Conservation (phyloP, 2,113 vertebrate species). For the Hymenochirus boettgeri region DNA sequence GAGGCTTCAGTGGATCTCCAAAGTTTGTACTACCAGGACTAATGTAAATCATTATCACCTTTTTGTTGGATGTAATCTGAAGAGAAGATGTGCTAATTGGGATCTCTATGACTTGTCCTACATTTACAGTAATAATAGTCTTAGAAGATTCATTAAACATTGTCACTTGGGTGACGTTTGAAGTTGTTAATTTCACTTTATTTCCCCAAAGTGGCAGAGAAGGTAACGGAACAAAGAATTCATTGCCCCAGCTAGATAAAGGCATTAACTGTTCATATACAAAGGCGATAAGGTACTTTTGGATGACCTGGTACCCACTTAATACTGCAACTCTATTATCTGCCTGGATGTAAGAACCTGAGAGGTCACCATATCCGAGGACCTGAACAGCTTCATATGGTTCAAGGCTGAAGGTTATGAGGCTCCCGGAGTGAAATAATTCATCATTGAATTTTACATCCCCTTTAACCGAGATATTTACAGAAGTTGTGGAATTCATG, state of each 20-base stretch:
- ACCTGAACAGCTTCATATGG: slow-evolving; percentile 7
- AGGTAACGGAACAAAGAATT: slow-evolving; percentile 2
- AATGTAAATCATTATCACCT: slow-evolving; percentile 2
- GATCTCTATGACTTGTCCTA: not conserved
- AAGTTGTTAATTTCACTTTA: not conserved
- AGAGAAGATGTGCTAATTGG: not conserved
- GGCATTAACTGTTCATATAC: slow-evolving; percentile 20
- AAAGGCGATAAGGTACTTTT: not conserved
- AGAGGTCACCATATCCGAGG: slow-evolving; percentile 10
- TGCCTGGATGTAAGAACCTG: slow-evolving; percentile 4
- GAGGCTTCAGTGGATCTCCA: not conserved
- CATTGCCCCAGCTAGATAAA: not conserved
- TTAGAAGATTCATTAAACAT: not conserved
- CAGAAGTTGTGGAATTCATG: not conserved
- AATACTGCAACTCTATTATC: not conserved
- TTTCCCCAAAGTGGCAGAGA: slow-evolving; percentile 1
- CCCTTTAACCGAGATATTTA: not conserved
- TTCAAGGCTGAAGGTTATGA: not conserved
- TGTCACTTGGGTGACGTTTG: not conserved
- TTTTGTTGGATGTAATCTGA: not conserved
- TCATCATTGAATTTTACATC: not conserved
- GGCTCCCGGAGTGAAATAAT: not conserved
- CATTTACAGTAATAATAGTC: not conserved
- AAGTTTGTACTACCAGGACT: not conserved
- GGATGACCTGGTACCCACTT: slow-evolving; percentile 7